Conservation (phyloP, 1,140 invertebrate genomes). For the Leptinotarsa undecemlineata region DNA sequence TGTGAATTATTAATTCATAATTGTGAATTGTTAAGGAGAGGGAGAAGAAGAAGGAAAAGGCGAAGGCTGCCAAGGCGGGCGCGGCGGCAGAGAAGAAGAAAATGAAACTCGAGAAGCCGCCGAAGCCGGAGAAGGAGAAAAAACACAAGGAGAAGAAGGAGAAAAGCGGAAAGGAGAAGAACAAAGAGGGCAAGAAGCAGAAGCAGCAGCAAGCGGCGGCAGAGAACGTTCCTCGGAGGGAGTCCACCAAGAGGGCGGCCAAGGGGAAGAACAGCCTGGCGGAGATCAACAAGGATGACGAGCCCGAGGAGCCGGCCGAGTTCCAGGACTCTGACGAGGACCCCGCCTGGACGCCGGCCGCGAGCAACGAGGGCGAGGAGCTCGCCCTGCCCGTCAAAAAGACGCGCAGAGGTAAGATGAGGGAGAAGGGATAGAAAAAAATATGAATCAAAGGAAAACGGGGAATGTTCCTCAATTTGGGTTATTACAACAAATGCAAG, state of each 20-base stretch:
- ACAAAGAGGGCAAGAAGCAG: conserved; percentile 21
- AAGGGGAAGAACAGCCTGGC: conserved; percentile 63
- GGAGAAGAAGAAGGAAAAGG: conserved; percentile 51
- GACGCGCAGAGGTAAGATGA: conserved; percentile 34
- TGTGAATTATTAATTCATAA: neutral
- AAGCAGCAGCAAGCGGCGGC: conserved; percentile 20
- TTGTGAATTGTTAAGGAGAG: conserved; percentile 18
- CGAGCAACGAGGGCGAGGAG: conserved; percentile 56
- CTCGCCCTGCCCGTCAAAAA: conserved; percentile 37
- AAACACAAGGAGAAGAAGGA: conserved; percentile 28
- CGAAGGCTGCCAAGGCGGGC: conserved; percentile 52
- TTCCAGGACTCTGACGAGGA: conserved; percentile 70
- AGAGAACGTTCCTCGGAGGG: conserved; percentile 59
- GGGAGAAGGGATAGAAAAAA: conserved; percentile 6
- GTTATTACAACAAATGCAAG: too few species aligned
- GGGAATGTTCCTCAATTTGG: too few species aligned
- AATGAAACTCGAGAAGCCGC: conserved; percentile 28
- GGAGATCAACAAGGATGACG: conserved; percentile 57
- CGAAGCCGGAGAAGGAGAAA: conserved; percentile 34
- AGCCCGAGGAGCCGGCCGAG: conserved; percentile 58
- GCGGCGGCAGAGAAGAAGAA: conserved; percentile 54
- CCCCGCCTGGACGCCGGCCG: conserved; percentile 73
- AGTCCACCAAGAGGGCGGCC: conserved; percentile 67
- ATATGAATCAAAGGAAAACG: too few species aligned
- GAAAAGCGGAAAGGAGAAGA: conserved; percentile 24